These are phyloP conservation scores for Lamproptera curius DNA, from an alignment of 2,888 invertebrate genomes.

Conservation along the genomic window DNA sequence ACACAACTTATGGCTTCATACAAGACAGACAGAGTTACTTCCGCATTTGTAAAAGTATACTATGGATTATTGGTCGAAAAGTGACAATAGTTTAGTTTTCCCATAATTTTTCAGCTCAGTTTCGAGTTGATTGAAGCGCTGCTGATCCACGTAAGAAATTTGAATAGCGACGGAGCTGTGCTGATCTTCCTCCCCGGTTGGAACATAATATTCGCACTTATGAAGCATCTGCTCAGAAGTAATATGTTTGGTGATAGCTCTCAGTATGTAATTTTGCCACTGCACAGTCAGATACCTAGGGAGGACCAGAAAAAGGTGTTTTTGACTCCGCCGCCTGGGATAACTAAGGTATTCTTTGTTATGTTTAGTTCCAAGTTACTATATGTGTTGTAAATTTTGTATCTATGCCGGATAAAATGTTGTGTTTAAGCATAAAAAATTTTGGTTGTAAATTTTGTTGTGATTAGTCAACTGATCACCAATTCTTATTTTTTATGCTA, in stretches of 20 bases:
- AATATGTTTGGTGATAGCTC: constrained; percentile 79
- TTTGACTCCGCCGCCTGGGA: constrained; percentile 87
- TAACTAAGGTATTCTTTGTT: constrained; percentile 84
- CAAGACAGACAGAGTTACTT: too few species aligned
- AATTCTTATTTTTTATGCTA: too few species aligned
- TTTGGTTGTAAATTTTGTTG: too few species aligned
- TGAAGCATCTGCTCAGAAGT: constrained; percentile 88
- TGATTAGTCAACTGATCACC: too few species aligned
- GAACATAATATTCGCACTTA: constrained; percentile 96
- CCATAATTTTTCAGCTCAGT: constrained; percentile 75
- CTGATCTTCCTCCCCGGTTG: constrained; percentile 97
- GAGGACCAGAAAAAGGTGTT: constrained; percentile 97
- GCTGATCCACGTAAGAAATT: constrained; percentile 79
- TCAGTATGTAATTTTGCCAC: constrained; percentile 88
- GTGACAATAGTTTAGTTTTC: too few species aligned
- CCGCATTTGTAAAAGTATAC: too few species aligned
- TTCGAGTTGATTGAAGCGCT: constrained; percentile 95
- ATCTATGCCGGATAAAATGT: too few species aligned
- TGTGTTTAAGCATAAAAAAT: too few species aligned
- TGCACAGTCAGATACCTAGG: constrained; percentile 98
- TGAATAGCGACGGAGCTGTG: constrained; percentile 88
- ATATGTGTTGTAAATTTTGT: too few species aligned
- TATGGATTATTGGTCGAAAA: too few species aligned
- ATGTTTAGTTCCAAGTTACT: neutral
- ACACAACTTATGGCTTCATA: too few species aligned